Evolutionary conservation across 1,140 invertebrate genomes (phyloP).

Genomic region (Drosophila bocqueti): DNA sequence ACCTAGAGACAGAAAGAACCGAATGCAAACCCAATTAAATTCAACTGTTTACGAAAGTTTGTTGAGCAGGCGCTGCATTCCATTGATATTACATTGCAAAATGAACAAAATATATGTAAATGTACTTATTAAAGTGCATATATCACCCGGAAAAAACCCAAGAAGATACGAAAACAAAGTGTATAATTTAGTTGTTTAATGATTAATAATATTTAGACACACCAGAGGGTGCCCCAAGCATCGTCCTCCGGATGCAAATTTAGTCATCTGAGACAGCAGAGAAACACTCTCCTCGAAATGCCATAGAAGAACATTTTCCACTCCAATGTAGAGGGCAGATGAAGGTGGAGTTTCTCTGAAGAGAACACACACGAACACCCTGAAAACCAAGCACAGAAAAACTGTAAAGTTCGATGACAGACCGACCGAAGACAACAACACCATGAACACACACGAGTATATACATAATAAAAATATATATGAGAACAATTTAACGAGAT

Average conservation of each 20-base stretch:
- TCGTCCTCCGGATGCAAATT: slow-evolving; percentile 21
- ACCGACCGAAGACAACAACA: slow-evolving; percentile 47
- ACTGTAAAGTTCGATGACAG: slow-evolving; percentile 69
- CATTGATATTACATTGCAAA: slow-evolving; percentile 69
- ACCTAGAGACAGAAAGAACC: slow-evolving; percentile 24
- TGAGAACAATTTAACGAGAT: slow-evolving; percentile 78
- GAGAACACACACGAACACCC: slow-evolving; percentile 18
- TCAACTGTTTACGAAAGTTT: slow-evolving; percentile 59
- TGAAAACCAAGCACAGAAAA: slow-evolving; percentile 48
- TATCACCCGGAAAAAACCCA: slow-evolving; percentile 49
- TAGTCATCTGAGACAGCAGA: slow-evolving; percentile 28
- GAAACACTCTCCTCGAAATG: slow-evolving; percentile 27
- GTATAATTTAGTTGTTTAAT: slow-evolving; percentile 79
- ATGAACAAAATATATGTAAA: slow-evolving; percentile 64
- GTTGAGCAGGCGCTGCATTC: slow-evolving; percentile 55
- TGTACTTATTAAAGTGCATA: slow-evolving; percentile 67
- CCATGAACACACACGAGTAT: slow-evolving; percentile 52
- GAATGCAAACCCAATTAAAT: slow-evolving; percentile 36
- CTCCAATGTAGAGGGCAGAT: slow-evolving; percentile 41
- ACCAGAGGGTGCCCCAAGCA: slow-evolving; percentile 25
- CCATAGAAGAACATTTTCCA: slow-evolving; percentile 51
- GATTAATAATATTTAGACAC: slow-evolving; percentile 57
- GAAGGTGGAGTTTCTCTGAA: slow-evolving; percentile 15
- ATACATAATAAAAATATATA: slow-evolving; percentile 64
- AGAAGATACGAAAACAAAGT: slow-evolving; percentile 34